Conservation (phyloP, 2,113 vertebrate genomes). For the Camelus dromedarius region DNA sequence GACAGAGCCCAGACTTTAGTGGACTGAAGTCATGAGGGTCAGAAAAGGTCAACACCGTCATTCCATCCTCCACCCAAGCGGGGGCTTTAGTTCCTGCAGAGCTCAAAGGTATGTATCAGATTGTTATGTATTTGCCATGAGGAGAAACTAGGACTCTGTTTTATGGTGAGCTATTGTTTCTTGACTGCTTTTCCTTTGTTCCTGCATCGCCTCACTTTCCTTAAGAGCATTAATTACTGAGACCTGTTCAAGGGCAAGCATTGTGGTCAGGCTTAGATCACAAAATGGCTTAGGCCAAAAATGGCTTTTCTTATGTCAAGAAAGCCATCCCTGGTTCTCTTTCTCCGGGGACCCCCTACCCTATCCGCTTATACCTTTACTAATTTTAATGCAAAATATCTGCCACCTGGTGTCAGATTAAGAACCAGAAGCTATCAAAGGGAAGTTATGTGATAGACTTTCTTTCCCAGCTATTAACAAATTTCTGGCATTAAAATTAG, state of each 20-base stretch:
- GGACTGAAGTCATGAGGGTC: background rate
- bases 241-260: background rate
- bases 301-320: background rate
- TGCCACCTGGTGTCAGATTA: constrained; percentile 71
- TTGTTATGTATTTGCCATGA: background rate
- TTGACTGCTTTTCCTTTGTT: background rate
- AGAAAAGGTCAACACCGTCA: background rate
- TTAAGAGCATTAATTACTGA: background rate
- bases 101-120: background rate
- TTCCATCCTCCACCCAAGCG: background rate
- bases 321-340: background rate
- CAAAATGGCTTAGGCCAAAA: background rate
- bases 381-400: constrained; percentile 53
- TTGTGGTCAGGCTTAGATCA: background rate
- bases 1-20: background rate
- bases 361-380: background rate
- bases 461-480: background rate
- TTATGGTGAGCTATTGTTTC: background rate
- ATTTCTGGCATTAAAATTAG: background rate
- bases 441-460: background rate
- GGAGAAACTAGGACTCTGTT: background rate
- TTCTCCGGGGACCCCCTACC: background rate
- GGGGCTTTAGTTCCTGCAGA: background rate
- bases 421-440: background rate
- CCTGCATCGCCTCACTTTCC: background rate